phyloP scores from a whole-genome alignment of 2,797 vertebrate species.

The Dromococcyx pavoninus region DNA sequence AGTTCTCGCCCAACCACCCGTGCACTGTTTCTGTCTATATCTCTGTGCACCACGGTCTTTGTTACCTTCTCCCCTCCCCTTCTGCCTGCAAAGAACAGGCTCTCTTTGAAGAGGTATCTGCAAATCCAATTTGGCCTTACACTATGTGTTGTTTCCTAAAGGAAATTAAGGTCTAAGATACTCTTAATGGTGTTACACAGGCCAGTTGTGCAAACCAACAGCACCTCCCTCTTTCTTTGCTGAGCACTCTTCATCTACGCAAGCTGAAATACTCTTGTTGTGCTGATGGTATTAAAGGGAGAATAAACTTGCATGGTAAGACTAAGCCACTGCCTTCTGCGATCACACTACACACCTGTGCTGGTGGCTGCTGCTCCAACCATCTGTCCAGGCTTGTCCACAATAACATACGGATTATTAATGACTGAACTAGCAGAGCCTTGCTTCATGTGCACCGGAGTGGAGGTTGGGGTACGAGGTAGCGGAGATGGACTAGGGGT shows the following conservation, averaged over 20 bases:
- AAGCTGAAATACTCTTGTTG: neutral
- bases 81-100: neutral
- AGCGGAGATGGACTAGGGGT: constrained; percentile 95
- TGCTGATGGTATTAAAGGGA: neutral
- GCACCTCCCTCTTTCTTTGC: neutral
- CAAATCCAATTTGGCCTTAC: neutral
- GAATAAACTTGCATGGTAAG: neutral
- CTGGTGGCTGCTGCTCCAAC: constrained; percentile 81
- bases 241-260: accelerated
- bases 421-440: constrained; percentile 80
- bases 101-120: neutral
- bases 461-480: constrained; percentile 88
- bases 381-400: constrained; percentile 91
- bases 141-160: neutral
- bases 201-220: neutral
- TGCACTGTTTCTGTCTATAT: neutral
- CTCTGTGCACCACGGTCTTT: neutral
- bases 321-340: neutral
- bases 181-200: neutral
- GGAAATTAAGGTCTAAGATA: neutral
- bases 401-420: constrained; percentile 88
- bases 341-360: constrained; percentile 70
- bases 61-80: neutral
- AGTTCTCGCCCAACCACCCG: neutral
- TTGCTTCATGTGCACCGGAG: constrained; percentile 91